A percentile compares a stretch with the other conserved stretches of the same genome.
Conservation (phyloP, 1,140 invertebrate species). For the Heliconius himera region DNA sequence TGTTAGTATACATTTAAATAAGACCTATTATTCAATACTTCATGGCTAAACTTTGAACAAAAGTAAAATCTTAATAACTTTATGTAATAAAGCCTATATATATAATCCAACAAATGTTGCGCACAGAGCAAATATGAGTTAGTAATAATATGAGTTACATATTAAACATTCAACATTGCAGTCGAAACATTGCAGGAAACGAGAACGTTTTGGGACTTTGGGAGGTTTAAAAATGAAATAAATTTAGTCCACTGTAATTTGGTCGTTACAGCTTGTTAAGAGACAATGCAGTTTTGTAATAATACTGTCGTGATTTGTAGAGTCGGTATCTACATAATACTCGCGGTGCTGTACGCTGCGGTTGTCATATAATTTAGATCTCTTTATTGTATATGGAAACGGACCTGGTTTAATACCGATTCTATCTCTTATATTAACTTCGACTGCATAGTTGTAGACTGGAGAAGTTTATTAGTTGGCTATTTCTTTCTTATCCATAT, state of each 20-base stretch:
- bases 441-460: no score
- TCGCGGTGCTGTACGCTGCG: background rate
- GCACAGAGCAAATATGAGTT: background rate
- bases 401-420: no score
- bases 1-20: no score
- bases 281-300: background rate
- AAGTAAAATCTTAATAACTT: background rate
- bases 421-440: no score
- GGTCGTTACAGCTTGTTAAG: background rate
- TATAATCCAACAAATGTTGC: background rate
- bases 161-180: slow-evolving; percentile 22
- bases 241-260: no score
- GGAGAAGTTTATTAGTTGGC: no score
- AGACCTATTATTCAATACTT: background rate
- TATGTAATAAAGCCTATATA: background rate
- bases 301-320: background rate
- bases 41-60: background rate
- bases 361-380: background rate
- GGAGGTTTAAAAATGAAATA: no score
- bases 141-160: slow-evolving; percentile 15
- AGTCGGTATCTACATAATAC: background rate
- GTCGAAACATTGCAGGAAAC: slow-evolving; percentile 24
- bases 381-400: background rate
- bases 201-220: slow-evolving; percentile 8
- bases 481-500: no score